These are phyloP conservation scores for Montifringilla adamsi DNA, from an alignment of 2,113 vertebrate genomes.

Conservation along the genomic window DNA sequence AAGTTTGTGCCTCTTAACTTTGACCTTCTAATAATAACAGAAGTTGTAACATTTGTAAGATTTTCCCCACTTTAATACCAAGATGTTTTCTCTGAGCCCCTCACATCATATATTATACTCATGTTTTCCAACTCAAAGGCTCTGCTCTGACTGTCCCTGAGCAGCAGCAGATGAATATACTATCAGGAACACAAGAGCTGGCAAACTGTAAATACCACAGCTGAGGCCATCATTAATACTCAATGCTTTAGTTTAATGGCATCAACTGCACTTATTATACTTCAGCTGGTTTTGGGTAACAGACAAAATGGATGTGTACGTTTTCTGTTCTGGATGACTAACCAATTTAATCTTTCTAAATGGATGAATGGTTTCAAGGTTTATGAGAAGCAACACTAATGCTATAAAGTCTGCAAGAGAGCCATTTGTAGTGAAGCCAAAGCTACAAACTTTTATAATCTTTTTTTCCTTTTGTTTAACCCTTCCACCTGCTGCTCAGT, in stretches of 20 bases:
- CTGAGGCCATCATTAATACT: slow-evolving; percentile 22
- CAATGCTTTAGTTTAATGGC: neutral
- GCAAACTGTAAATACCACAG: neutral
- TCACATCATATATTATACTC: neutral
- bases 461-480: slow-evolving; percentile 65
- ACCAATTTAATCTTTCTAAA: slow-evolving; percentile 63
- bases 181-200: slow-evolving; percentile 22
- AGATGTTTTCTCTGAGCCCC: slow-evolving; percentile 5
- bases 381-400: slow-evolving; percentile 63
- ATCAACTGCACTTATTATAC: slow-evolving; percentile 11
- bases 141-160: neutral
- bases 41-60: neutral
- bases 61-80: neutral
- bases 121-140: slow-evolving; percentile 6
- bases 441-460: slow-evolving; percentile 58
- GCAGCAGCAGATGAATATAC: slow-evolving; percentile 17
- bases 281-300: slow-evolving; percentile 37
- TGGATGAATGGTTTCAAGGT: slow-evolving; percentile 62
- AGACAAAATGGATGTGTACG: slow-evolving; percentile 47
- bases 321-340: slow-evolving; percentile 64
- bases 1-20: neutral
- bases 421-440: slow-evolving; percentile 62
- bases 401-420: slow-evolving; percentile 56
- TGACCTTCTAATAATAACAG: slow-evolving; percentile 4
- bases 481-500: slow-evolving; percentile 62